These are phyloP conservation scores for Cheilosia vernalis DNA, from an alignment of 2,888 invertebrate genomes.

Conservation along the genomic window DNA sequence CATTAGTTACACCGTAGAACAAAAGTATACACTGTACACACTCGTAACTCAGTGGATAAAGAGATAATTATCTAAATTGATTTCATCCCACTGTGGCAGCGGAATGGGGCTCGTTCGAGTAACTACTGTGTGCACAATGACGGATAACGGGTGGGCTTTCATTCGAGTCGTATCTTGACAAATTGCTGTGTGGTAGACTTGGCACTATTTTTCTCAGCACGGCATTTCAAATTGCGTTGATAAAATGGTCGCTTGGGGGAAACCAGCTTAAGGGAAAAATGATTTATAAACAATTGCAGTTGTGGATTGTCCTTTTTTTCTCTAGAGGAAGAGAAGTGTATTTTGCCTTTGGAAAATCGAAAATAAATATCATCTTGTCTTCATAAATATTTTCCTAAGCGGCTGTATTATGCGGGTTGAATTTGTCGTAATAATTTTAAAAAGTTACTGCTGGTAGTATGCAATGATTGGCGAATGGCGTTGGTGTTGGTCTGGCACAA, in stretches of 20 bases:
- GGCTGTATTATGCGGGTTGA: not conserved
- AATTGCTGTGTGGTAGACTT: slow-evolving; percentile 4
- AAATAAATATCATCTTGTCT: slow-evolving; percentile 1
- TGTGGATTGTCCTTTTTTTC: not conserved
- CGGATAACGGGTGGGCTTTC: slow-evolving; percentile 7
- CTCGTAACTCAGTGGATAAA: not conserved
- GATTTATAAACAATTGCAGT: not conserved
- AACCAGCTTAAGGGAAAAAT: not conserved
- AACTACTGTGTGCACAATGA: not conserved
- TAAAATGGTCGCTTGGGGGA: not conserved
- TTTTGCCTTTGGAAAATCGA: not conserved
- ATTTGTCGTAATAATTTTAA: not conserved
- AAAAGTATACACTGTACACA: not conserved
- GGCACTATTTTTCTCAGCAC: not conserved
- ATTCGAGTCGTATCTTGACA: slow-evolving; percentile 14
- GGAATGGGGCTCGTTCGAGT: not conserved
- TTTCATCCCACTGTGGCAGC: not conserved
- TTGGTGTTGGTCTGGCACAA: not conserved
- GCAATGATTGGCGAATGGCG: not conserved
- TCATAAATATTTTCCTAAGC: slow-evolving; percentile 9
- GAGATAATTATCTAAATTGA: slow-evolving; percentile 31
- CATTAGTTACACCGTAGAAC: not conserved
- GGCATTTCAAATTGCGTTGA: not conserved
- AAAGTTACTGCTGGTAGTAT: too few relatives aligned
- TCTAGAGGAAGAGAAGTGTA: not conserved